Percentiles rank a stretch among this genome's conserved stretches.
Evolutionary conservation across 2,888 invertebrate genomes (phyloP).

Genomic region (Junonia oenone): DNA sequence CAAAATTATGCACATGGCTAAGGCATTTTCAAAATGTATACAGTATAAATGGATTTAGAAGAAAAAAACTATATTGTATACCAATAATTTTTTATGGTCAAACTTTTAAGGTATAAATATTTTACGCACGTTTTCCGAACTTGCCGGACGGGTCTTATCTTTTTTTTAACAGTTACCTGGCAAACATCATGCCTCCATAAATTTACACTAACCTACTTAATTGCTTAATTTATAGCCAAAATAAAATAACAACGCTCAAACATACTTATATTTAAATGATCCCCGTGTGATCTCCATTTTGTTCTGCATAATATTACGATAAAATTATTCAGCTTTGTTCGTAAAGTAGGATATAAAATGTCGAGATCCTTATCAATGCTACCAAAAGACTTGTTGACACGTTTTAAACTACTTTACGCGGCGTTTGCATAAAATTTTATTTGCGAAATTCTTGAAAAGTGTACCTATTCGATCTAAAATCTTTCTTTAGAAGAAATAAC

Average conservation of each 20-base stretch:
- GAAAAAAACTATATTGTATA: neutral
- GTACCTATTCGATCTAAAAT: neutral
- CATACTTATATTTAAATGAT: constrained; percentile 6
- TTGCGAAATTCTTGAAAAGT: neutral
- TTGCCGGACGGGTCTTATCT: constrained; percentile 16
- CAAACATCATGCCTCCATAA: constrained; percentile 27
- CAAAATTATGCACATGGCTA: no score
- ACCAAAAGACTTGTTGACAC: neutral
- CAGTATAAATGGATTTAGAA: no score
- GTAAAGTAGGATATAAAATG: neutral
- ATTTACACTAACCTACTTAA: constrained; percentile 29
- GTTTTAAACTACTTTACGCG: neutral
- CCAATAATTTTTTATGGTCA: neutral
- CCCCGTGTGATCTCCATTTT: constrained; percentile 13
- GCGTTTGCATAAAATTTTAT: neutral
- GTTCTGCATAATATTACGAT: constrained; percentile 8
- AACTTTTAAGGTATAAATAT: constrained; percentile 15
- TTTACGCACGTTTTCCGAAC: constrained; percentile 13
- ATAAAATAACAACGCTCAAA: constrained; percentile 20
- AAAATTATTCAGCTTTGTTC: neutral
- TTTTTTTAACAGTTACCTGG: constrained; percentile 17
- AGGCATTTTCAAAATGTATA: no score
- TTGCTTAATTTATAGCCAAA: constrained; percentile 28
- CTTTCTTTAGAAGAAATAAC: no score
- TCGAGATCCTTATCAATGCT: neutral